Conservation (phyloP, 1,140 invertebrate species). For the Solenopsis invicta region DNA sequence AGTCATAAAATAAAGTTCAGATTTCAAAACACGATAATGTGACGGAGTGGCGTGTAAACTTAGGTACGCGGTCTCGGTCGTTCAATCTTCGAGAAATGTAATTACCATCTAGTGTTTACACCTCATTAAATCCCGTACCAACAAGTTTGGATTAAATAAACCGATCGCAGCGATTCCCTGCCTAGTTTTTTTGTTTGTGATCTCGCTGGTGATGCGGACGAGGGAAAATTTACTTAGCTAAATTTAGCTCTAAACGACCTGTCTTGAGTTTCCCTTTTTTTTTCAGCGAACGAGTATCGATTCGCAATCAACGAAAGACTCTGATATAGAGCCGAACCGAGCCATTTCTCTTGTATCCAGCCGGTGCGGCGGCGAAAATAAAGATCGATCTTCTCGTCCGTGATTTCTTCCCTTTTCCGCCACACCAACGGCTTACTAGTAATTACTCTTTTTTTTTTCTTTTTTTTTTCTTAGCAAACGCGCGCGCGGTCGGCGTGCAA, state of each 20-base stretch:
- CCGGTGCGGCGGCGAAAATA: constrained; percentile 15
- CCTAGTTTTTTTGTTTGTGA: background rate
- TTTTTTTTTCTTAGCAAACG: background rate
- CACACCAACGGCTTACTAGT: background rate
- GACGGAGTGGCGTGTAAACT: background rate
- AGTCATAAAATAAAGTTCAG: background rate
- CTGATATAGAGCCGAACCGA: background rate
- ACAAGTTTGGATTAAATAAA: constrained; percentile 31
- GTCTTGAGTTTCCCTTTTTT: constrained; percentile 14
- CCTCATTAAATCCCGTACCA: constrained; percentile 9
- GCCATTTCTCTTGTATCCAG: background rate
- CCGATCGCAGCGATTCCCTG: background rate
- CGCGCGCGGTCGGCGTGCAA: too few species aligned
- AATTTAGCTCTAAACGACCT: constrained; percentile 9
- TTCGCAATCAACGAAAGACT: background rate
- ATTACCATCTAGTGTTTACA: background rate
- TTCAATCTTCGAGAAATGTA: background rate
- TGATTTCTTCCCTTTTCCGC: background rate
- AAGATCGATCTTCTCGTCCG: constrained; percentile 4
- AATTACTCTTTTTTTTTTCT: constrained; percentile 5
- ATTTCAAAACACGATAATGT: constrained; percentile 11
- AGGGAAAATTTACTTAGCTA: constrained; percentile 12
- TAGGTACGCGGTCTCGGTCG: background rate
- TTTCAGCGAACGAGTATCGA: constrained; percentile 16
- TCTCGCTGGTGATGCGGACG: background rate